Evolutionary conservation across 2,113 vertebrate genomes (phyloP).

Genomic region (Neogale vison): DNA sequence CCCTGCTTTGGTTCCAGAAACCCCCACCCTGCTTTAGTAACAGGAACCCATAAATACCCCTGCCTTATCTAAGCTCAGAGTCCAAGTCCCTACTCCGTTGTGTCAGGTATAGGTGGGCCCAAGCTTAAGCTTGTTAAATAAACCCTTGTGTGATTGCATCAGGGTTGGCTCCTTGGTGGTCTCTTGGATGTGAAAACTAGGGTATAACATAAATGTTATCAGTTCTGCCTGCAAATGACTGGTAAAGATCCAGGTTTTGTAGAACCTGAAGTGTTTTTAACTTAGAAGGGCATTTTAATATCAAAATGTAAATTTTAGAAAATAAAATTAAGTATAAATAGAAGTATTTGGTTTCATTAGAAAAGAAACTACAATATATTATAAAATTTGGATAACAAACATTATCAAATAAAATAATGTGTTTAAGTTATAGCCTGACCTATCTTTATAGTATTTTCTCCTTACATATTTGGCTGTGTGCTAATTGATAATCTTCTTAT

Average conservation of each 20-base stretch:
- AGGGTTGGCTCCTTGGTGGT: too few relatives aligned
- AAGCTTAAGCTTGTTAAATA: too few relatives aligned
- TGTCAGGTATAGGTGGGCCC: too few relatives aligned
- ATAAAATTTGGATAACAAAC: background rate
- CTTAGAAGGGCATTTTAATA: background rate
- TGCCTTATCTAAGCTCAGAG: too few relatives aligned
- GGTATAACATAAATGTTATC: too few relatives aligned
- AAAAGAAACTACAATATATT: background rate
- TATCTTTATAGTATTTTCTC: background rate
- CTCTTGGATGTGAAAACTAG: too few relatives aligned
- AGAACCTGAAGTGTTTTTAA: background rate
- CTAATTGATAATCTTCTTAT: background rate
- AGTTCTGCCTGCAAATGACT: background rate
- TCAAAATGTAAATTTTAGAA: background rate
- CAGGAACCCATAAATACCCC: too few relatives aligned
- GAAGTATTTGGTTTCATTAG: background rate
- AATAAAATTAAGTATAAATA: background rate
- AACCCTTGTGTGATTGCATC: too few relatives aligned
- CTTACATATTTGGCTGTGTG: background rate
- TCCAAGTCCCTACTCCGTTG: too few relatives aligned
- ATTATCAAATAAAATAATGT: background rate
- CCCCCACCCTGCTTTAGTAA: too few relatives aligned
- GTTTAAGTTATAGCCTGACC: background rate
- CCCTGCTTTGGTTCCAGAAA: too few relatives aligned
- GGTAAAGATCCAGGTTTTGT: background rate